Conservation (phyloP, 2,888 invertebrate genomes). For the Zygaena filipendulae region DNA sequence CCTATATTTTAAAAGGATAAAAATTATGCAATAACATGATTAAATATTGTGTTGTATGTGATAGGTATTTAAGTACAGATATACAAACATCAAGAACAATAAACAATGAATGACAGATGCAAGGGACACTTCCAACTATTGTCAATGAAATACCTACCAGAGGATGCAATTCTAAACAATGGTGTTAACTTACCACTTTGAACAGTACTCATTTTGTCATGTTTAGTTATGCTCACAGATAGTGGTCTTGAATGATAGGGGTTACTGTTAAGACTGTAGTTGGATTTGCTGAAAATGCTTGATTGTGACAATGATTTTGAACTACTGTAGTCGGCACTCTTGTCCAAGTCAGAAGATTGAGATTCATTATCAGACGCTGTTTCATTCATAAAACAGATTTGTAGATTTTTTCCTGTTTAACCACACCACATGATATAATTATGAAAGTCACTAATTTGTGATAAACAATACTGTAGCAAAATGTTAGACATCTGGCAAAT, state of each 20-base stretch:
- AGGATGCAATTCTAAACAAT: no score
- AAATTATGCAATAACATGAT: no score
- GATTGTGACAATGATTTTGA: conserved; percentile 50
- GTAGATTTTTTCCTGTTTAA: conserved; percentile 86
- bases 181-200: conserved; percentile 47
- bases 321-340: conserved; percentile 38
- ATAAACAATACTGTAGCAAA: no score
- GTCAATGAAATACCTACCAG: no score
- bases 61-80: no score
- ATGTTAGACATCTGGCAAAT: no score
- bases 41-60: no score
- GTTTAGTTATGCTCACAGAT: conserved; percentile 55
- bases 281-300: conserved; percentile 52
- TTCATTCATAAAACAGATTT: conserved; percentile 97
- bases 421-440: conserved; percentile 34
- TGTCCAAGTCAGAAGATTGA: conserved; percentile 79
- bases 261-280: conserved; percentile 36
- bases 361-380: conserved; percentile 87
- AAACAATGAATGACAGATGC: no score
- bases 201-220: conserved; percentile 48
- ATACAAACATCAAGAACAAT: no score
- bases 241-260: conserved; percentile 60
- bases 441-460: conserved; percentile 11
- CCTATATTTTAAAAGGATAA: neutral
- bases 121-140: no score